Evolutionary conservation across 2,797 vertebrate genomes (phyloP).

Genomic region (Myotis vivesi): DNA sequence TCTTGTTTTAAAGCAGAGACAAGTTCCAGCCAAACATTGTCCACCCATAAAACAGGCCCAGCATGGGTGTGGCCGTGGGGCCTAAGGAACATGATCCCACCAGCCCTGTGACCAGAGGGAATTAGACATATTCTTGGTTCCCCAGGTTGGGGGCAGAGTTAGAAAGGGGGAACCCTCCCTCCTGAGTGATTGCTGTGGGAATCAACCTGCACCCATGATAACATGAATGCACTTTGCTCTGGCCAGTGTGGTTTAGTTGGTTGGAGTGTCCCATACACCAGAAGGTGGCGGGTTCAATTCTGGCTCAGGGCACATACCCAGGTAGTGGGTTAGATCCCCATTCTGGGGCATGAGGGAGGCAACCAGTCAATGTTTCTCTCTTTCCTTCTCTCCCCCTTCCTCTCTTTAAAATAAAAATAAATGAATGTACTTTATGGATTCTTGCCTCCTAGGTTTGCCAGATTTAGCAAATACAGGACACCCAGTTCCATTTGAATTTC

Average conservation of each 20-base stretch:
- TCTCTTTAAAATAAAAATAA: not conserved
- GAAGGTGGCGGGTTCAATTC: not conserved
- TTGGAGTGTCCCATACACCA: not conserved
- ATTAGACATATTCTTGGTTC: not conserved
- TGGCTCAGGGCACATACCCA: not conserved
- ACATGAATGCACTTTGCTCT: not conserved
- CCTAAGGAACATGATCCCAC: not conserved
- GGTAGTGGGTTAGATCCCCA: not conserved
- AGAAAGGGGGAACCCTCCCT: not conserved
- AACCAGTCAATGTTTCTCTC: not conserved
- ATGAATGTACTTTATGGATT: not conserved
- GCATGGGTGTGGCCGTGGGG: rapidly evolving
- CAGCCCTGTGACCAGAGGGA: not conserved
- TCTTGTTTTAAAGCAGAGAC: not conserved
- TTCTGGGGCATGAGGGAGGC: not conserved
- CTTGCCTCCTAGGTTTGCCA: not conserved
- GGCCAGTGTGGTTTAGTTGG: not conserved
- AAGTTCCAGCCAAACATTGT: not conserved
- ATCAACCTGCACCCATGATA: not conserved
- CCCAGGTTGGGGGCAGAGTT: not conserved
- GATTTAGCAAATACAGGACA: not conserved
- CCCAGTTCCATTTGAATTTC: not conserved
- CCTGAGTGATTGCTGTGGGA: not conserved
- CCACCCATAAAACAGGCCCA: not conserved
- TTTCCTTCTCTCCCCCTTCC: not conserved